Base-by-base conservation (phyloP, 2,888 invertebrate species). In the Mimas tiliae region DNA sequence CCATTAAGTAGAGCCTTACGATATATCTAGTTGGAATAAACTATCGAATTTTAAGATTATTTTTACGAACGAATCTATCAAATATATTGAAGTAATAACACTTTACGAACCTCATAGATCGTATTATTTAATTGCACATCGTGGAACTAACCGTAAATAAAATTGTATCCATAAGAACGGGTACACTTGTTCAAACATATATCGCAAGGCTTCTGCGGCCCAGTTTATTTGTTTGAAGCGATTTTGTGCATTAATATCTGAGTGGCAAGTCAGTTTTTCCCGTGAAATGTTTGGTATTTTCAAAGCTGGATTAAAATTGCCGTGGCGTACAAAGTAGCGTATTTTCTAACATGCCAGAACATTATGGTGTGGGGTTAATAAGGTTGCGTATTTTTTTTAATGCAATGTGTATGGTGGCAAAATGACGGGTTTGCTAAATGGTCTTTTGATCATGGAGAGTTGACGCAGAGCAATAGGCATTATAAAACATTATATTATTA, bases 121-220 rank as follows among this genome's bases (percentile, higher is more conserved):
- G 38, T 38, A 6, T 27, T 27, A 38, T 3, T 38, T 38, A 38
- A 38, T 38, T 38, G 38, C 3, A 38, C 27, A 27, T 38, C 7
- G 6, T 34, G n/a, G 53, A 64, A 67, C 66, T 78, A 81, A 82
- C 82, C 77, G 81, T 74, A 74, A 72, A 68, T 69, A 69, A 77
- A 80, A 70, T 65, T 63, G 65, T 77, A 81, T 82, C 80, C 81
- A 81, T 78, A 8, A 73, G 75, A 77, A 77, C 77, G 69, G 74
- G 73, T 75, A 79, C 86, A 88, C 80, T 85, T 88, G 86, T 84
- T 71, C 76, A 87, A 87, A 86, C 81, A 81, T 65, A 71, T 67
- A 70, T 68, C 67, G 71, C 74, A 77, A 81, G 77, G 78, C 75
- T 80, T 79, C 73, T 69, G 73, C 75, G 83, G 67, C 84, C 82